Evolutionary conservation across 92 coral and sea anemone species (phyloP).

Genomic region (Epizoanthus scotinus): DNA sequence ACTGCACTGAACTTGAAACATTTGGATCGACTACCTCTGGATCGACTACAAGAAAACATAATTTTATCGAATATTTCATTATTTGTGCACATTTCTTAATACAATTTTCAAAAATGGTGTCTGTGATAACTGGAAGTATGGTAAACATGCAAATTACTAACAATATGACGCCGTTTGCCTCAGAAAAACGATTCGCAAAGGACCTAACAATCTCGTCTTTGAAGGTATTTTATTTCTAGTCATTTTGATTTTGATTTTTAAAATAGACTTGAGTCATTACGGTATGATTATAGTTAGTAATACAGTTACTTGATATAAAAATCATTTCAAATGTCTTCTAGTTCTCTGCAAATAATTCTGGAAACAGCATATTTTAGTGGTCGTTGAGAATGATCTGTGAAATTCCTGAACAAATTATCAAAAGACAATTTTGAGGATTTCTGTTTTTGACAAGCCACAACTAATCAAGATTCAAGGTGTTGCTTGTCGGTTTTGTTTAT

Average conservation of each 20-base stretch:
- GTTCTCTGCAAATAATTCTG: too few relatives aligned
- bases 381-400: too few relatives aligned
- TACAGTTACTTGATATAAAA: neutral
- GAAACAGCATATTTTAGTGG: too few relatives aligned
- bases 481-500: too few relatives aligned
- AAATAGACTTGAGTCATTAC: too few relatives aligned
- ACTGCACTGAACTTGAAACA: too few relatives aligned
- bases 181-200: slow-evolving; percentile 85
- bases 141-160: slow-evolving; percentile 85
- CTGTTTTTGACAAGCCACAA: too few relatives aligned
- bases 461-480: too few relatives aligned
- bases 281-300: neutral
- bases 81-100: neutral
- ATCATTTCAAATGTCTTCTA: too few relatives aligned
- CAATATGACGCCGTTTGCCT: slow-evolving; percentile 82
- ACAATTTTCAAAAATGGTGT: slow-evolving; percentile 51
- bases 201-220: slow-evolving; percentile 75
- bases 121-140: slow-evolving; percentile 62
- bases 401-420: too few relatives aligned
- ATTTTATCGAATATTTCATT: neutral
- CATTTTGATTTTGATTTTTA: neutral
- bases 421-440: too few relatives aligned
- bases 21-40: slow-evolving; percentile 1
- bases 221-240: slow-evolving; percentile 88
- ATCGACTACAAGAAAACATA: neutral